Evolutionary conservation across 2,113 vertebrate species (phyloP).

Genomic region (Eleginops maclovinus): DNA sequence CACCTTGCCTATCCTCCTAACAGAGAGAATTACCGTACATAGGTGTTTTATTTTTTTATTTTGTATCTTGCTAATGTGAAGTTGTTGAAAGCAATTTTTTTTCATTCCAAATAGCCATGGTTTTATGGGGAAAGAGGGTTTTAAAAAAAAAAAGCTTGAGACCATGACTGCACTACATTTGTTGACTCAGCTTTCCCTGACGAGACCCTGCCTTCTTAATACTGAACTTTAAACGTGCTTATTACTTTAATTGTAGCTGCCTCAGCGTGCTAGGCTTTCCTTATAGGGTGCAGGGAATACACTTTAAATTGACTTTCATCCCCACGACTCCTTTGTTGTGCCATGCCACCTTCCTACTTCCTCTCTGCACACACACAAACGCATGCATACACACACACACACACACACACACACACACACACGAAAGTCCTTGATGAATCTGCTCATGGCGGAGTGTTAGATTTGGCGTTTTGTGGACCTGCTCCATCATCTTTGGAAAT

Average conservation of each 20-base stretch:
- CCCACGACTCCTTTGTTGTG: slow-evolving; percentile 32
- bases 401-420: slow-evolving; percentile 13
- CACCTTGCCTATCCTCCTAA: slow-evolving; percentile 69
- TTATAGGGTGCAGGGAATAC: slow-evolving; percentile 70
- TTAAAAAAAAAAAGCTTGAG: slow-evolving; percentile 67
- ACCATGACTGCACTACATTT: slow-evolving; percentile 84
- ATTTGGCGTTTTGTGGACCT: slow-evolving; percentile 47
- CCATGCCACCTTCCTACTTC: slow-evolving; percentile 29
- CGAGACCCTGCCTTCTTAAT: slow-evolving; percentile 70
- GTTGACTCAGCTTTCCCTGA: slow-evolving; percentile 72
- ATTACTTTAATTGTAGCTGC: slow-evolving; percentile 75
- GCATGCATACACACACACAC: slow-evolving; percentile 4
- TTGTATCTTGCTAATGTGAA: slow-evolving; percentile 83
- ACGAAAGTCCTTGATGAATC: slow-evolving; percentile 35
- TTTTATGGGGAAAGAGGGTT: slow-evolving; percentile 67
- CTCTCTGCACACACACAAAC: slow-evolving; percentile 6
- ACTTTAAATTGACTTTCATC: slow-evolving; percentile 39
- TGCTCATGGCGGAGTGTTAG: slow-evolving; percentile 35
- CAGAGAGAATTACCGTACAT: slow-evolving; percentile 57
- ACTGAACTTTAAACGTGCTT: slow-evolving; percentile 73
- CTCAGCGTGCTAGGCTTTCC: slow-evolving; percentile 59
- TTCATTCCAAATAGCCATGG: slow-evolving; percentile 82
- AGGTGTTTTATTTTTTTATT: slow-evolving; percentile 66
- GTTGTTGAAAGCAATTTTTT: slow-evolving; percentile 65
- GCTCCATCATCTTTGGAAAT: slow-evolving; percentile 51